Conservation (phyloP, 2,113 vertebrate species). For the Brachionichthys hirsutus region DNA sequence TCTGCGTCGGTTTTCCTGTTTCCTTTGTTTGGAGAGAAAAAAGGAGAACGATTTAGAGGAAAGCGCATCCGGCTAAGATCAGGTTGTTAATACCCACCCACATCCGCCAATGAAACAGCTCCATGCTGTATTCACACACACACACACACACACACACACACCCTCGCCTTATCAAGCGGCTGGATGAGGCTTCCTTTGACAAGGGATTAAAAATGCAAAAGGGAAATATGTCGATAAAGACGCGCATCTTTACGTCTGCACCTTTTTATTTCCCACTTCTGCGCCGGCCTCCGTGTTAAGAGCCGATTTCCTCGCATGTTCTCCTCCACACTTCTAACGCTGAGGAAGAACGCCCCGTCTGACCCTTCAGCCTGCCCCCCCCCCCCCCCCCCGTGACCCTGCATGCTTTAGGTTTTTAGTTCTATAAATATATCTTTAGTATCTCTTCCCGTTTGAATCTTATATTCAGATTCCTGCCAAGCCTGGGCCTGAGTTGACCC, state of each 20-base stretch:
- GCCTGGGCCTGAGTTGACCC: not conserved
- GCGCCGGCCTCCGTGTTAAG: constrained; percentile 40
- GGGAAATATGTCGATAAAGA: constrained; percentile 62
- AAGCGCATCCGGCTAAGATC: constrained; percentile 77
- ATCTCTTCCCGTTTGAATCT: too few species aligned
- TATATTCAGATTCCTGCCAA: constrained; percentile 25
- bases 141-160: constrained; percentile 28
- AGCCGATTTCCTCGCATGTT: constrained; percentile 1
- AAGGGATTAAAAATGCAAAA: constrained; percentile 70
- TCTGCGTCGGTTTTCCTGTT: constrained; percentile 78
- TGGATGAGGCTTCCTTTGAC: constrained; percentile 71
- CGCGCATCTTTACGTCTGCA: constrained; percentile 49
- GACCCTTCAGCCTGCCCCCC: constrained; percentile 15
- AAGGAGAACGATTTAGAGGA: constrained; percentile 68
- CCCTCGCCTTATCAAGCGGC: constrained; percentile 49
- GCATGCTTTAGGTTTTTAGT: too few species aligned
- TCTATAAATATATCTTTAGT: too few species aligned
- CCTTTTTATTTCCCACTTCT: constrained; percentile 46
- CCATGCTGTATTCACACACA: constrained; percentile 64
- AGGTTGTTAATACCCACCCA: constrained; percentile 83
- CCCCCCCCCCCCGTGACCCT: constrained; percentile 7
- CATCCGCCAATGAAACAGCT: constrained; percentile 75
- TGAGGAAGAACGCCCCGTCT: too few species aligned
- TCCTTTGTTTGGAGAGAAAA: constrained; percentile 72
- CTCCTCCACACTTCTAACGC: not conserved